Base-by-base conservation (phyloP, 2,113 vertebrate genomes). In the Columbina picui region DNA sequence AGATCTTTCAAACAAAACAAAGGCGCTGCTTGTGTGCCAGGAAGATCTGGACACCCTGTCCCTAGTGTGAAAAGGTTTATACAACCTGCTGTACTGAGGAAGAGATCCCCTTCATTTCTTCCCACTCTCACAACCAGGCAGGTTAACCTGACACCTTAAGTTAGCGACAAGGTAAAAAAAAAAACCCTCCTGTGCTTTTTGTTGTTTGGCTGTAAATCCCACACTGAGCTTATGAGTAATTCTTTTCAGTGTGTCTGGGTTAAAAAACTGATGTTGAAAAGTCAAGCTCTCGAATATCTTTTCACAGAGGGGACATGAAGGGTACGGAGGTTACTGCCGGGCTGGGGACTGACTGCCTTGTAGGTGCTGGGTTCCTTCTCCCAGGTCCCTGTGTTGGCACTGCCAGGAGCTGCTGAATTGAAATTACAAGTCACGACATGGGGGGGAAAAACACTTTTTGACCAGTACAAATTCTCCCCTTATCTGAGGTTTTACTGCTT, bases 141-240 rank as follows among this genome's bases (percentile, higher is more conserved):
- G 26, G 16, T 91, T 93, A 84, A 92, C 47, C 52, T 81, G 91
- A 92, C 43, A 36, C 91, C 60, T 52, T 14, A 55, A 23, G 23
- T 86, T 57, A 80, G 63, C 87, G n/a, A 41, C 34, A 50, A 8
- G 3, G 81, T 12, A 49, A 91, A 93, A 88, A 56, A 56, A 43
- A 45, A 19, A 19, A 3, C 43, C 43, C 43, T 45, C 43, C 43
- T 45, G 43, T 45, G 41, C 13, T 47, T 89, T 95, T 77, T 64
- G 22, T 78, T 85, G 25, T 57, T 81, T 50, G 75, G 6, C 36
- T 80, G 38, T 59, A 41, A 90, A 88, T 92, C 12, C 9, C 21
- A 30, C 18, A 6, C 14, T 36, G 22, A 74, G 29, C 20, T 67
- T 61, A 1, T 32, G n/a, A 83, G 38, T n/a, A 7, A 27, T 90